phyloP scores from a whole-genome alignment of 2,888 invertebrate genomes.

The Hirtodrosophila confusa region DNA sequence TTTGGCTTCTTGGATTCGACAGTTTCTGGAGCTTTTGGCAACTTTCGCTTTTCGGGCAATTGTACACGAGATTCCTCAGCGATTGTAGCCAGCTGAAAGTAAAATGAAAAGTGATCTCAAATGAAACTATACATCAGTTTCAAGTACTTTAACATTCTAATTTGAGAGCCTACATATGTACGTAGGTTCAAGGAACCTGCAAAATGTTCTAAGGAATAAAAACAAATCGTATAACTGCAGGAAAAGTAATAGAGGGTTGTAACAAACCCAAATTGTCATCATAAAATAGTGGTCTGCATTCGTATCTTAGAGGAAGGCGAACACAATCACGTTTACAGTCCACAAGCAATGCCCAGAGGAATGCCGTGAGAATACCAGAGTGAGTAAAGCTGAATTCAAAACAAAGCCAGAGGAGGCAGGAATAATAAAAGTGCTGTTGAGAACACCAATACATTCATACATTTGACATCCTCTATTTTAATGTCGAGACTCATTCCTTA shows the following conservation, averaged over 20 bases:
- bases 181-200: constrained; percentile 17
- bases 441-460: constrained; percentile 54
- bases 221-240: constrained; percentile 40
- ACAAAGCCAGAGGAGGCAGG: constrained; percentile 51
- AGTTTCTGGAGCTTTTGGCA: constrained; percentile 8
- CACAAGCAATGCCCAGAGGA: constrained; percentile 35
- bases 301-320: constrained; percentile 45
- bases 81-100: constrained; percentile 29
- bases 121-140: too few relatives aligned
- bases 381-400: constrained; percentile 53
- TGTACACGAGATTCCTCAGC: constrained; percentile 10
- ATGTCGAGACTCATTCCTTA: constrained; percentile 54
- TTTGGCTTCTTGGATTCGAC: constrained; percentile 85
- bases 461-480: constrained; percentile 61
- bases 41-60: constrained; percentile 51
- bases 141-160: too few relatives aligned
- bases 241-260: constrained; percentile 55
- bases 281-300: constrained; percentile 55
- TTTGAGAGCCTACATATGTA: neutral
- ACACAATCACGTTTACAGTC: constrained; percentile 43
- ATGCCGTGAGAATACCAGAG: constrained; percentile 14
- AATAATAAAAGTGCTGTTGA: constrained; percentile 54
- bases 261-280: constrained; percentile 61
- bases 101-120: too few relatives aligned
- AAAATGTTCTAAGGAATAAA: constrained; percentile 11